A percentile compares a stretch with the other conserved stretches of the same genome.
Evolutionary conservation across 30 jellyfish, hydroid and myxozoan genomes (phyloP).

Genomic region (Rhopilema esculentum): DNA sequence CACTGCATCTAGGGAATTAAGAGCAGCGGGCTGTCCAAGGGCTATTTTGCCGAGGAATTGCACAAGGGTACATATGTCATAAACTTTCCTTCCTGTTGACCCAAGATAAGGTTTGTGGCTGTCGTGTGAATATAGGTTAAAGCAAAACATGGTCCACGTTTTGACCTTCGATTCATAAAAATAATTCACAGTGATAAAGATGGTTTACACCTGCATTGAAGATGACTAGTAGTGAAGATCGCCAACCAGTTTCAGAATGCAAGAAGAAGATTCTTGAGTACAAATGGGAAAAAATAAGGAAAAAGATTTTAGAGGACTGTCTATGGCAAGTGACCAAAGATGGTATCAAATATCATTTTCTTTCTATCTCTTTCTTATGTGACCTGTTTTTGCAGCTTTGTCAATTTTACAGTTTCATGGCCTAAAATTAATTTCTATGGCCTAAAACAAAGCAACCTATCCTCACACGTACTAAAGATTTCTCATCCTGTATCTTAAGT

Average conservation of each 20-base stretch:
- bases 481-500: no score
- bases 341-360: conserved; percentile 25
- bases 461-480: not conserved
- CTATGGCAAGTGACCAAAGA: conserved; percentile 74
- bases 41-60: conserved; percentile 3
- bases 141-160: not conserved
- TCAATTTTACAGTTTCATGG: not conserved
- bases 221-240: not conserved
- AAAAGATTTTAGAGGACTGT: conserved; percentile 65
- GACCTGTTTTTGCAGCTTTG: not conserved
- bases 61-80: conserved; percentile 2
- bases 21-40: not conserved
- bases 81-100: conserved; percentile 37
- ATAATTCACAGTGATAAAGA: not conserved
- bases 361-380: not conserved
- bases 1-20: not conserved
- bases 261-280: conserved; percentile 72
- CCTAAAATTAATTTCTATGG: not conserved
- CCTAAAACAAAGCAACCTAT: not conserved
- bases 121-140: not conserved
- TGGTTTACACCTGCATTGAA: not conserved
- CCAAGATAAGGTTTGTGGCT: not conserved
- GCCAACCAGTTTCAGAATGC: conserved; percentile 28
- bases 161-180: not conserved
- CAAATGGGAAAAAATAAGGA: conserved; percentile 76